phyloP scores from a whole-genome alignment of 1,140 invertebrate species.

The Papilio xuthus region DNA sequence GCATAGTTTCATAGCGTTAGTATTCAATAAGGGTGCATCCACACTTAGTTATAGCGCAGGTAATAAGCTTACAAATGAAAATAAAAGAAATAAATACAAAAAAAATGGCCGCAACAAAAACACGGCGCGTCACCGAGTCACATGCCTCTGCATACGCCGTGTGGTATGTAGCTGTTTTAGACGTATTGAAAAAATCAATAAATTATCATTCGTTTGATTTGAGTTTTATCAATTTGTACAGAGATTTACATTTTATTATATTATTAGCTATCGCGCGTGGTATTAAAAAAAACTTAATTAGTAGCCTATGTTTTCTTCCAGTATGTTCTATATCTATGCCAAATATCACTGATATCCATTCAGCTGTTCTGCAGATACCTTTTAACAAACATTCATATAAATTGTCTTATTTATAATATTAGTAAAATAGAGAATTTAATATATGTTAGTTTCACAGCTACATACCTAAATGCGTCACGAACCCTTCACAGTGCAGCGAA shows the following conservation, averaged over 20 bases:
- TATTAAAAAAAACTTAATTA: too few relatives aligned
- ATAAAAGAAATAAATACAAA: constrained; percentile 37
- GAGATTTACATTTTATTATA: background rate
- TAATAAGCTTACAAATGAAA: constrained; percentile 44
- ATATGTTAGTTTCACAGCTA: too few relatives aligned
- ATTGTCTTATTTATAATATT: too few relatives aligned
- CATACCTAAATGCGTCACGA: constrained; percentile 47
- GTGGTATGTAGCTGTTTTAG: constrained; percentile 38
- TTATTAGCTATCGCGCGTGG: too few relatives aligned
- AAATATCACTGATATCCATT: too few relatives aligned
- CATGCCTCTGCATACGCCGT: constrained; percentile 27
- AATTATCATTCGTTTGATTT: background rate
- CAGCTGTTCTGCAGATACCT: too few relatives aligned
- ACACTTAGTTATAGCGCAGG: constrained; percentile 29
- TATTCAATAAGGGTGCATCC: background rate
- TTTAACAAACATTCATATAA: background rate
- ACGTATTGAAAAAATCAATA: background rate
- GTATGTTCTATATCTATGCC: too few relatives aligned
- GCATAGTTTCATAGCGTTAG: background rate
- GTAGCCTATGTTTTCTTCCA: too few relatives aligned
- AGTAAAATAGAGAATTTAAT: too few relatives aligned
- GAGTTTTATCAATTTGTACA: background rate
- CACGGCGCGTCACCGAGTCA: constrained; percentile 36
- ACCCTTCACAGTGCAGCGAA: constrained; percentile 48
- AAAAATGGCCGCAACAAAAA: constrained; percentile 29